Evolutionary conservation across 2,888 invertebrate species (phyloP).

Genomic region (Parelbella ahira): DNA sequence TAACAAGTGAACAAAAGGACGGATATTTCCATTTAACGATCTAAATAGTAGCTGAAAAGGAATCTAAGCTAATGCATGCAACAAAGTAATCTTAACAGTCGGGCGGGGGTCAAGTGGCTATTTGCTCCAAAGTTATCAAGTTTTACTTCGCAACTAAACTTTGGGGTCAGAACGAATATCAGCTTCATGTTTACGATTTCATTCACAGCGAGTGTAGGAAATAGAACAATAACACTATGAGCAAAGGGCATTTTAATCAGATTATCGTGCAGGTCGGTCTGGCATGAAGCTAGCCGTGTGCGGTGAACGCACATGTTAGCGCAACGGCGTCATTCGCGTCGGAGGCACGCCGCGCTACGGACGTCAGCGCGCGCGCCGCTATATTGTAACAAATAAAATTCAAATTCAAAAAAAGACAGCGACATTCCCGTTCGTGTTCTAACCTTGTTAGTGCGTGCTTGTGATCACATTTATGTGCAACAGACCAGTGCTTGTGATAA

Average conservation of each 20-base stretch:
- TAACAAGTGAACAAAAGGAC: no score
- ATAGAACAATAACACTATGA: conserved; percentile 47
- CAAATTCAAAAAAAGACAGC: conserved; percentile 47
- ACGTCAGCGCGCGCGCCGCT: conserved; percentile 52
- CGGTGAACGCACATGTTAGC: conserved; percentile 37
- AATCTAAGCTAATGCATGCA: no score
- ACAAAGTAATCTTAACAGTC: conserved; percentile 2
- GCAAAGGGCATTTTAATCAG: conserved; percentile 63
- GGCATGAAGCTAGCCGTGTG: conserved; percentile 42
- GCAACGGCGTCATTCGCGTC: conserved; percentile 59
- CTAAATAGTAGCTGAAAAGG: no score
- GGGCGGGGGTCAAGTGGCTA: neutral
- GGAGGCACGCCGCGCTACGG: conserved; percentile 48
- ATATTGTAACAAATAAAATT: conserved; percentile 49
- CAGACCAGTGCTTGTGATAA: conserved; percentile 66
- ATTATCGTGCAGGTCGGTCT: conserved; percentile 65
- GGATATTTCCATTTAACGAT: no score
- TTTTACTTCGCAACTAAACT: conserved; percentile 12
- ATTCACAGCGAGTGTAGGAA: conserved; percentile 36
- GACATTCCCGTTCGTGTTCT: conserved; percentile 31
- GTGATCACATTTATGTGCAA: conserved; percentile 45
- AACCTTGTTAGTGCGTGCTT: conserved; percentile 30
- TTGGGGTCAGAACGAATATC: conserved; percentile 16
- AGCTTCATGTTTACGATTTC: conserved; percentile 28
- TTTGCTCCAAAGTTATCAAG: conserved; percentile 13